Conservation (phyloP, 2,113 vertebrate genomes). For the Sclerurus mexicanus region DNA sequence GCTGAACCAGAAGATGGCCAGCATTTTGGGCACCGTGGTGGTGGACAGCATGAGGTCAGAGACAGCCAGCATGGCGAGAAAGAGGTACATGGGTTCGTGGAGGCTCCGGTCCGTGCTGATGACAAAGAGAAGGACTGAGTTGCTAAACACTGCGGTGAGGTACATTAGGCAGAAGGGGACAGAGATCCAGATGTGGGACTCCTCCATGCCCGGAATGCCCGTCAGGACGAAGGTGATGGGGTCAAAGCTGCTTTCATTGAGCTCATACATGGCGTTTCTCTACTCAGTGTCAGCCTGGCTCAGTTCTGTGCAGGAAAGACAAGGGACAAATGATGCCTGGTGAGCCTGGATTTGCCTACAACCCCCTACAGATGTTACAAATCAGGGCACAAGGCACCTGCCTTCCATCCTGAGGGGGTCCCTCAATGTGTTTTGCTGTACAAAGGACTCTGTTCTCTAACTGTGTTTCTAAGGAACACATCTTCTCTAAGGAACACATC, state of each 20-base stretch:
- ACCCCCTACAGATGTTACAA: rapidly evolving
- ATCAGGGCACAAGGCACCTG: rapidly evolving
- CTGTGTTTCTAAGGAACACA: not conserved
- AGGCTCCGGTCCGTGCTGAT: slow-evolving; percentile 46
- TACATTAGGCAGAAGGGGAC: slow-evolving; percentile 71
- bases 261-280: not conserved
- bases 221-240: slow-evolving; percentile 64
- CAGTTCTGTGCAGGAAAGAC: not conserved
- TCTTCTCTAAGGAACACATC: not conserved
- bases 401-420: not conserved
- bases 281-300: rapidly evolving
- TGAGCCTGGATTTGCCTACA: rapidly evolving
- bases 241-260: slow-evolving; percentile 61
- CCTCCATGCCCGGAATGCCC: slow-evolving; percentile 66
- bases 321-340: rapidly evolving
- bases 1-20: slow-evolving; percentile 67
- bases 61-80: slow-evolving; percentile 57
- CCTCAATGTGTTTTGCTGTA: rapidly evolving
- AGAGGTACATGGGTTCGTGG: slow-evolving; percentile 66
- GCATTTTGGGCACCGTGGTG: slow-evolving; percentile 64
- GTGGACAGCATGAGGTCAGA: slow-evolving; percentile 66
- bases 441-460: not conserved
- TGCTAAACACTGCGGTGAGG: not conserved
- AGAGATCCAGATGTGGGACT: slow-evolving; percentile 64
- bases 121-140: not conserved